These are phyloP conservation scores for Cenopis cana DNA, from an alignment of 2,888 invertebrate genomes.

Conservation along the genomic window DNA sequence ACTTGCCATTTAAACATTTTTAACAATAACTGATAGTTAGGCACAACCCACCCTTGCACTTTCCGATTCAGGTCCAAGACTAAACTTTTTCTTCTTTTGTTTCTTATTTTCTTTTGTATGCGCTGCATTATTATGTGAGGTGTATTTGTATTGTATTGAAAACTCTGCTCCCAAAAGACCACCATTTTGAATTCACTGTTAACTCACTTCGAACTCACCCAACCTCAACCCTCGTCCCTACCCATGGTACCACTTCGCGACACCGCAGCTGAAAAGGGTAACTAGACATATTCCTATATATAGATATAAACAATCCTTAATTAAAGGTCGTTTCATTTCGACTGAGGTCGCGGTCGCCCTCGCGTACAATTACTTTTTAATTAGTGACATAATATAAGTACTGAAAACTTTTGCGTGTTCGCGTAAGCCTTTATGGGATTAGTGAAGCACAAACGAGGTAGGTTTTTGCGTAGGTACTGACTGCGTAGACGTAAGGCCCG, in stretches of 20 bases:
- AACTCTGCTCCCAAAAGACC: no score
- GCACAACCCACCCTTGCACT: no score
- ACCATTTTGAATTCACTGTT: background rate
- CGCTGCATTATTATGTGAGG: no score
- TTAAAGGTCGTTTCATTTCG: constrained; percentile 72
- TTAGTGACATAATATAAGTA: constrained; percentile 69
- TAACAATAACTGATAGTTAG: no score
- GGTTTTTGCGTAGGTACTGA: constrained; percentile 44
- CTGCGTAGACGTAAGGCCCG: no score
- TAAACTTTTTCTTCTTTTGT: no score
- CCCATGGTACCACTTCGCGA: constrained; percentile 48
- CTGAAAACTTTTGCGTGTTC: constrained; percentile 43
- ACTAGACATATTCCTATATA: constrained; percentile 59
- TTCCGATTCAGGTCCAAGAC: no score
- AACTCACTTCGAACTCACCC: background rate
- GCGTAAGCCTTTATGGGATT: constrained; percentile 30
- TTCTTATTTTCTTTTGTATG: no score
- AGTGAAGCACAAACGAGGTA: constrained; percentile 29
- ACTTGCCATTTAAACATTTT: no score
- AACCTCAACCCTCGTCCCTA: constrained; percentile 29
- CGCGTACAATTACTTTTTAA: constrained; percentile 70
- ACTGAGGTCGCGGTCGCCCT: constrained; percentile 55
- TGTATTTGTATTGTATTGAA: no score
- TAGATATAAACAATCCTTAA: constrained; percentile 60
- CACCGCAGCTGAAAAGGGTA: constrained; percentile 71